A percentile compares a stretch with the other conserved stretches of the same genome.
Conservation (phyloP, 37 sponge, comb jelly and placozoan species). For the Spongilla lacustris region DNA sequence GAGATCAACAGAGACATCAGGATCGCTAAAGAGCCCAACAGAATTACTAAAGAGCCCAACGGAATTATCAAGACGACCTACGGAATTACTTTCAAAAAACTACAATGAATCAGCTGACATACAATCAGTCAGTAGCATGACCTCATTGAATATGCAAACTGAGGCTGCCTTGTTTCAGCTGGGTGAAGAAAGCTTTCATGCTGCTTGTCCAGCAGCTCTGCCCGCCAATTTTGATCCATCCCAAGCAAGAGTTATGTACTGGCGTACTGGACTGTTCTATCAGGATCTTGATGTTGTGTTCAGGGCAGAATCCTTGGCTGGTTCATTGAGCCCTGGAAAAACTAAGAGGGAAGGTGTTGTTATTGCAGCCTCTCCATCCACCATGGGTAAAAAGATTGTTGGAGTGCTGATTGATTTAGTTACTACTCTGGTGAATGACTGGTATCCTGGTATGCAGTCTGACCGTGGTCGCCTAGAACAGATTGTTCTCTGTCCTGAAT, state of each 20-base stretch:
- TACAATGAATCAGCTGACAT: neutral
- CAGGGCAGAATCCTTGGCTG: slow-evolving; percentile 54
- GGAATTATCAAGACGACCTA: too few relatives aligned
- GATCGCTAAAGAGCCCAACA: too few relatives aligned
- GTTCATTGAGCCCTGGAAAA: neutral
- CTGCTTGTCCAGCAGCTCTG: neutral
- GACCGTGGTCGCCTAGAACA: slow-evolving; percentile 26
- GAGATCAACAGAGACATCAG: too few relatives aligned
- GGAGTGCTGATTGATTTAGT: slow-evolving; percentile 79
- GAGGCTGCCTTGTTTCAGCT: neutral
- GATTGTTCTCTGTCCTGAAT: slow-evolving; percentile 70
- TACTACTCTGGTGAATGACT: slow-evolving; percentile 63
- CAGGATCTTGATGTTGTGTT: slow-evolving; percentile 49
- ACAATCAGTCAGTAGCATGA: neutral
- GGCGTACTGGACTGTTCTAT: slow-evolving; percentile 70
- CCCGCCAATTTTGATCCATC: neutral
- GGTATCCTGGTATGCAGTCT: slow-evolving; percentile 83
- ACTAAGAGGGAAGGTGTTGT: slow-evolving; percentile 62
- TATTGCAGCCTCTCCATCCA: slow-evolving; percentile 46
- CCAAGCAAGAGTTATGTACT: slow-evolving; percentile 27
- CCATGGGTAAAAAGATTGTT: slow-evolving; percentile 66
- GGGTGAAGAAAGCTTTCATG: neutral
- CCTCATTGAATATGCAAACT: neutral
- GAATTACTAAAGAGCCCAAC: too few relatives aligned
- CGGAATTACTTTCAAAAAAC: neutral